Base-by-base conservation (phyloP, 2,888 invertebrate species). In the Microplitis deprimator region DNA sequence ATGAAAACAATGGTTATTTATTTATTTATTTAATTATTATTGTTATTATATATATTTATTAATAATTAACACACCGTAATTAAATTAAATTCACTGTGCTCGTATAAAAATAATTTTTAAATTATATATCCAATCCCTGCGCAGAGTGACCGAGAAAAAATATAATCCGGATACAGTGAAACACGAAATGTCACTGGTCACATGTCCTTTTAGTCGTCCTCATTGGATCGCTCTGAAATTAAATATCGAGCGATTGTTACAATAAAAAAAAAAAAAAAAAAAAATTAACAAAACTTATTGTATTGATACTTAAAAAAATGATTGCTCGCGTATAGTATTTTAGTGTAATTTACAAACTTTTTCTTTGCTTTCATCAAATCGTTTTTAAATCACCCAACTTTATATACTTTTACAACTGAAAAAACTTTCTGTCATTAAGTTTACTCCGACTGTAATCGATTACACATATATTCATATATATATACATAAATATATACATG, bases 161-260 rank as follows among this genome's bases (percentile, higher is more conserved):
- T 38, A n/a, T 29, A 38, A n/a, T 16, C 8, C 62, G 20, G 10
- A n/a, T 13, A 67, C 13, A 38, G 13, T 39, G 13, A 80, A 73
- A 83, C 85, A 86, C 82, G 85, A 85, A 86, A 86, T 85, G 86
- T 85, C 85, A 86, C 74, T 77, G 75, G 71, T 76, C 72, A 79
- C 79, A 79, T 81, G 81, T 77, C 75, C 61, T 73, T 60, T 5
- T 41, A 29, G 10, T 50, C n/a, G 41, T 68, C 16, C 38, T 68
- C 40, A 8, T 50, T 41, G 68, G 59, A 60, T 69, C 60, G 20
- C 20, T 62, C 20, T 62, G 73, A 73, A 73, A 73, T 73, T 39
- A 64, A 73, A 59, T 73, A 73, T 73, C 73, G 73, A 73, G 50
- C 73, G 73, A 68, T 20, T 2, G 10, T 50, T 50, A 8, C 50